phyloP scores from a whole-genome alignment of 64 coral and sea anemone genomes.

The Pocillopora verrucosa region DNA sequence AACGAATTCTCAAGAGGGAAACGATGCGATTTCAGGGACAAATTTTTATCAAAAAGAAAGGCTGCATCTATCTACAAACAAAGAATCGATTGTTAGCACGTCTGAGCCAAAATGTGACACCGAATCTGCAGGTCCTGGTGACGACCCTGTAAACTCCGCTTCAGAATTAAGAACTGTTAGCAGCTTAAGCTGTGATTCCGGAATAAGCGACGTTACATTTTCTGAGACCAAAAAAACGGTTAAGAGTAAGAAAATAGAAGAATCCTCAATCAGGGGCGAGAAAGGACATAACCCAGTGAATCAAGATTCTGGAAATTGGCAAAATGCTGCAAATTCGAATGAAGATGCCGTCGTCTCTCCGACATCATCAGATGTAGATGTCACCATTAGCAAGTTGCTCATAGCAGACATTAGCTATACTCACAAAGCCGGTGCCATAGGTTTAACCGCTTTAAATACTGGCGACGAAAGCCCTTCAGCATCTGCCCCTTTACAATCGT shows the following conservation, averaged over 20 bases:
- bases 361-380: background rate
- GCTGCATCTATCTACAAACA: background rate
- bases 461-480: background rate
- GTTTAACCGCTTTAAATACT: background rate
- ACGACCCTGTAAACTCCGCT: background rate
- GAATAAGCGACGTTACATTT: constrained; percentile 1
- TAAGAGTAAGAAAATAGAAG: constrained; percentile 32
- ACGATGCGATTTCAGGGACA: background rate
- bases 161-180: constrained; percentile 21
- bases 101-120: background rate
- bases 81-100: background rate
- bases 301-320: background rate
- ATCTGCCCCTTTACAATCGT: background rate
- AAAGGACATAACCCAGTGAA: background rate
- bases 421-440: background rate
- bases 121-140: background rate
- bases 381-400: background rate
- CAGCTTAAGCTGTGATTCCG: constrained; percentile 40
- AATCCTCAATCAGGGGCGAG: background rate
- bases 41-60: background rate
- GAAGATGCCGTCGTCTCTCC: too few relatives aligned
- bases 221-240: constrained; percentile 13
- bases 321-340: background rate
- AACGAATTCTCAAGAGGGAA: background rate
- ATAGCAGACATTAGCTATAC: constrained; percentile 9